Evolutionary conservation across 2,113 vertebrate genomes (phyloP).

Genomic region (Merops nubicus): DNA sequence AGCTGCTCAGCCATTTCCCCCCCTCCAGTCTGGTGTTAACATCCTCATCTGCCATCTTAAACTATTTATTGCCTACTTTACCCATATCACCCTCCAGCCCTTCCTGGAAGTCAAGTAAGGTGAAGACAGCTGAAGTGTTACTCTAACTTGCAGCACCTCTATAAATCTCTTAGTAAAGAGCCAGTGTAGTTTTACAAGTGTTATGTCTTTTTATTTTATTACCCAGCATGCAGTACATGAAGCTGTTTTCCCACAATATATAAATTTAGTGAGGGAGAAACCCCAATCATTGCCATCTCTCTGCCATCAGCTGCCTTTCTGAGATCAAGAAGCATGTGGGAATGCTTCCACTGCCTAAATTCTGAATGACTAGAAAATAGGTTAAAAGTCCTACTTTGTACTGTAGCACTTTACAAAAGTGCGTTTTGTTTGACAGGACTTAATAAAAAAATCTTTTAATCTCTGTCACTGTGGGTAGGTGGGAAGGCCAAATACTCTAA

Average conservation of each 20-base stretch:
- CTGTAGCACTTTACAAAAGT: slow-evolving; percentile 18
- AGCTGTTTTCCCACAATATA: not conserved
- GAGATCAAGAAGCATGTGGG: not conserved
- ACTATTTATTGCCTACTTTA: not conserved
- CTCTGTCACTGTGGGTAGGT: slow-evolving; percentile 72
- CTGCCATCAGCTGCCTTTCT: not conserved
- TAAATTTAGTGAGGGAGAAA: slow-evolving; percentile 14
- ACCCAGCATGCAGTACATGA: slow-evolving; percentile 6
- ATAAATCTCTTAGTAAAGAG: slow-evolving; percentile 29
- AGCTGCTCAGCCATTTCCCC: not conserved
- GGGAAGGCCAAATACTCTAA: slow-evolving; percentile 76
- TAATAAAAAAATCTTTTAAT: slow-evolving; percentile 74
- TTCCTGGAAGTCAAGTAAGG: slow-evolving; percentile 19
- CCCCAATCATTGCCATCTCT: not conserved
- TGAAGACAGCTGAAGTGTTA: slow-evolving; percentile 43
- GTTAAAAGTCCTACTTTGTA: not conserved
- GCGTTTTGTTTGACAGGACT: slow-evolving; percentile 68
- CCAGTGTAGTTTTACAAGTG: slow-evolving; percentile 28
- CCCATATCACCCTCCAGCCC: not conserved
- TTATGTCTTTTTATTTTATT: slow-evolving; percentile 47
- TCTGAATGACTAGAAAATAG: slow-evolving; percentile 1
- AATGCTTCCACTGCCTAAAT: slow-evolving; percentile 28
- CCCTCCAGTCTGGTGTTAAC: not conserved
- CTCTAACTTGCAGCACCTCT: slow-evolving; percentile 25
- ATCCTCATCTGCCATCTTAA: not conserved